Evolutionary conservation across 1,140 invertebrate genomes (phyloP).

Genomic region (Drosophila eugracilis): DNA sequence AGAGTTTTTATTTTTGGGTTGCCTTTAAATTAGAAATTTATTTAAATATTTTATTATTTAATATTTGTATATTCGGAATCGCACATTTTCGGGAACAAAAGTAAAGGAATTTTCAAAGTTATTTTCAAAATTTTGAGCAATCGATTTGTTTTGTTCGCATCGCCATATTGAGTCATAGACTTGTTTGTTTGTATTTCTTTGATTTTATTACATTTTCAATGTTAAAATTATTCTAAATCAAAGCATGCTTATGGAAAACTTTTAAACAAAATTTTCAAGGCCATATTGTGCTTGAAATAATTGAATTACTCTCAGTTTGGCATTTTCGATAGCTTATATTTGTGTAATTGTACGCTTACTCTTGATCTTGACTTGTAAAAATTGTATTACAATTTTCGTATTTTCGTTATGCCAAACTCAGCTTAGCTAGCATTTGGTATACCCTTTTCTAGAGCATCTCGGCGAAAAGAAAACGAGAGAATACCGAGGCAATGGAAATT

Average conservation of each 20-base stretch:
- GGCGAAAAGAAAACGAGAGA: constrained; percentile 11
- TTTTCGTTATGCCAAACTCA: constrained; percentile 1
- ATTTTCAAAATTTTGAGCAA: neutral
- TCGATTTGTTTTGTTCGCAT: neutral
- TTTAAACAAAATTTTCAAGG: too few relatives aligned
- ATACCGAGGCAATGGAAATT: constrained; percentile 56
- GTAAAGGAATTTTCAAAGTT: neutral
- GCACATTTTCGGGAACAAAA: neutral
- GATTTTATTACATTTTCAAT: neutral
- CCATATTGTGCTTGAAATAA: too few relatives aligned
- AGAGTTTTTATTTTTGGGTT: neutral
- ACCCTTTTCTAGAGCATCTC: constrained; percentile 11
- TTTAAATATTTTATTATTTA: too few relatives aligned
- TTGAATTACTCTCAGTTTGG: too few relatives aligned
- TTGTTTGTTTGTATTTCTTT: neutral
- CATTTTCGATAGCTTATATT: too few relatives aligned
- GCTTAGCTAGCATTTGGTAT: neutral
- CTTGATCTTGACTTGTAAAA: too few relatives aligned
- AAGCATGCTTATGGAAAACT: too few relatives aligned
- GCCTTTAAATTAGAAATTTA: neutral
- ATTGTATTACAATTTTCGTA: too few relatives aligned
- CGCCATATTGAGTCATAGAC: neutral
- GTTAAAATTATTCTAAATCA: neutral
- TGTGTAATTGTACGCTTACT: neutral
- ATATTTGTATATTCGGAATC: neutral